Percentiles rank a stretch among this genome's conserved stretches.
These are phyloP conservation scores for Leuciscus idus DNA, from an alignment of 2,113 vertebrate species.

Conservation along the genomic window DNA sequence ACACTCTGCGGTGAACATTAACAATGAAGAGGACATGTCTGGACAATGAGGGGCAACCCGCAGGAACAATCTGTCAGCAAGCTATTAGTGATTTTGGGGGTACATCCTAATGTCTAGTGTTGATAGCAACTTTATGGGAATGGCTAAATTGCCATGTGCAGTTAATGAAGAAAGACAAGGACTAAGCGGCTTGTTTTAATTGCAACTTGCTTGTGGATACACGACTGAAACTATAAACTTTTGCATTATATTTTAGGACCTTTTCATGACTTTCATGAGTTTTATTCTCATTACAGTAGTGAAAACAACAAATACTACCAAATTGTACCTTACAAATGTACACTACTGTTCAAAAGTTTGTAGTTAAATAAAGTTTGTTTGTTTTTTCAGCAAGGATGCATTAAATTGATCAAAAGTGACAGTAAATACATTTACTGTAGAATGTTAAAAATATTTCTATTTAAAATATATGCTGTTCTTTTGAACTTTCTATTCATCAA, in stretches of 20 bases:
- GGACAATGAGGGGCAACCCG: not conserved
- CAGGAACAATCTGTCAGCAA: slow-evolving; percentile 43
- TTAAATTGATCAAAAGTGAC: not conserved
- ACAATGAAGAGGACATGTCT: slow-evolving; percentile 31
- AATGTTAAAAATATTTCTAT: not conserved
- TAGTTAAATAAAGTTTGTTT: not conserved
- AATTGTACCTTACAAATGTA: not conserved
- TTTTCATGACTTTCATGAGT: not conserved
- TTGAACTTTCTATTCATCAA: not conserved
- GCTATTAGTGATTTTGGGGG: not conserved
- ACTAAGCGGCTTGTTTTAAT: not conserved
- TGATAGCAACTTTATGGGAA: not conserved
- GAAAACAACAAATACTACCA: not conserved
- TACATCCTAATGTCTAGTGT: not conserved
- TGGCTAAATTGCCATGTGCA: not conserved
- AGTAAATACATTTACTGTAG: not conserved
- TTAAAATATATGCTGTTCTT: not conserved
- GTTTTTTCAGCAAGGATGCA: not conserved
- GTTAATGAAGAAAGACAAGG: not conserved
- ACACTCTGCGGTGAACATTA: not conserved
- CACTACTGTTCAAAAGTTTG: not conserved
- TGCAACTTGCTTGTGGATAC: not conserved
- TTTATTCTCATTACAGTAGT: not conserved
- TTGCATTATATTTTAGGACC: not conserved
- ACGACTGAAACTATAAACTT: not conserved